Conservation (phyloP, 2,113 vertebrate genomes). For the Austrofundulus limnaeus region DNA sequence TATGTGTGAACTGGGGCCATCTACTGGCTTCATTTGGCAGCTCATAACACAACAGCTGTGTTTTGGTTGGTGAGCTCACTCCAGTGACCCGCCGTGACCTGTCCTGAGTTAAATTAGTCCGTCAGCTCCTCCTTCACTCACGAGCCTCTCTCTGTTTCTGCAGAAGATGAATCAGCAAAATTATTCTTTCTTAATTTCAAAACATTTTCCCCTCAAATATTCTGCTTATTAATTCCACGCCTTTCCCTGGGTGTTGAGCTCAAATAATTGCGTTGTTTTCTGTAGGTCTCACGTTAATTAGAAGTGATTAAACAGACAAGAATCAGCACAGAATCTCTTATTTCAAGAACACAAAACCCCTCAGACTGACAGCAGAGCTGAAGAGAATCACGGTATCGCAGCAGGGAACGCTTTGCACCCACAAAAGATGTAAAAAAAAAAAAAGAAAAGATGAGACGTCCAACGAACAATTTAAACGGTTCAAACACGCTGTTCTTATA, state of each 20-base stretch:
- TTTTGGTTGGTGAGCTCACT: slow-evolving; percentile 47
- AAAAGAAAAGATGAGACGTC: not conserved
- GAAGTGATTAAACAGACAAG: not conserved
- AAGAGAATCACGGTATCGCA: slow-evolving; percentile 1
- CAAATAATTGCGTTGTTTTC: too few relatives aligned
- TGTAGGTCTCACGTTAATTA: not conserved
- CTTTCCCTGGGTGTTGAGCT: not conserved
- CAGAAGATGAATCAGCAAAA: too few relatives aligned
- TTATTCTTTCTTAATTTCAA: too few relatives aligned
- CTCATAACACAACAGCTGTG: slow-evolving; percentile 54
- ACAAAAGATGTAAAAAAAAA: slow-evolving; percentile 8
- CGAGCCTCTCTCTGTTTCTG: slow-evolving; percentile 7
- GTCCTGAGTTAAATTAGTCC: slow-evolving; percentile 36
- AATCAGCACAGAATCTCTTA: slow-evolving; percentile 4
- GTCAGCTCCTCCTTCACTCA: slow-evolving; percentile 30
- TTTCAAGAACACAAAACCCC: slow-evolving; percentile 11
- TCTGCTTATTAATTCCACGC: not conserved
- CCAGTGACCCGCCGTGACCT: slow-evolving; percentile 27
- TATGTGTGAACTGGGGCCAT: slow-evolving; percentile 39
- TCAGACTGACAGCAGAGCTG: slow-evolving; percentile 14
- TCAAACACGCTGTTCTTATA: slow-evolving; percentile 1
- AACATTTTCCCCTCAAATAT: too few relatives aligned
- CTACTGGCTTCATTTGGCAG: slow-evolving; percentile 63
- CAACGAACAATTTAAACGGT: not conserved
- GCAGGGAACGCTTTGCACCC: slow-evolving; percentile 2